These are phyloP conservation scores for Spea bombifrons DNA, from an alignment of 2,113 vertebrate genomes.

Conservation along the genomic window DNA sequence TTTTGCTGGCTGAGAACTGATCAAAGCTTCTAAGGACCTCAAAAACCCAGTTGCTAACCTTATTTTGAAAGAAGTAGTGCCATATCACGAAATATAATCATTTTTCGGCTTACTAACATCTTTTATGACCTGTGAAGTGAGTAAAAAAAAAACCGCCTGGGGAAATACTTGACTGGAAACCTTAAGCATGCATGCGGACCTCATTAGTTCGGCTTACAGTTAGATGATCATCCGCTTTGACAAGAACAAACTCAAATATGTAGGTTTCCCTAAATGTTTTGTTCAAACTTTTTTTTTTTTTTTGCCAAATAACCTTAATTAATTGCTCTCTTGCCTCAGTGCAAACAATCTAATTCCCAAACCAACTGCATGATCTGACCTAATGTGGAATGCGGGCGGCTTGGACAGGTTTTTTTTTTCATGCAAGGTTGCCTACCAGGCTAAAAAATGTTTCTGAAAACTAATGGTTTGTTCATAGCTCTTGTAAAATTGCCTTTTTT, in stretches of 20 bases:
- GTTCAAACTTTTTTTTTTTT: constrained; percentile 44
- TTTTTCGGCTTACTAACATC: constrained; percentile 40
- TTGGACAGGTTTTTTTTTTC: constrained; percentile 41
- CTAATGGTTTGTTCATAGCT: neutral
- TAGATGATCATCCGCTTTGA: constrained; percentile 58
- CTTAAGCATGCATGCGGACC: constrained; percentile 38
- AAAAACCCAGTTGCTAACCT: constrained; percentile 27
- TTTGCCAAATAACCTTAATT: constrained; percentile 56
- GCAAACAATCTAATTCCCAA: constrained; percentile 50
- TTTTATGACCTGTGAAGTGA: constrained; percentile 39
- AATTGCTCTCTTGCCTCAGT: constrained; percentile 56
- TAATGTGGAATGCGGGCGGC: constrained; percentile 44
- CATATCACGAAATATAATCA: constrained; percentile 42
- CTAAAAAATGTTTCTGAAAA: neutral
- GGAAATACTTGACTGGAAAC: constrained; percentile 39
- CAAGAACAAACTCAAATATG: constrained; percentile 54
- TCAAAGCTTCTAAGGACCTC: constrained; percentile 36
- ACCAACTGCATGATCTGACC: constrained; percentile 49
- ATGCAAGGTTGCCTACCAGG: neutral
- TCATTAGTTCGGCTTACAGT: constrained; percentile 48
- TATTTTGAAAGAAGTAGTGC: constrained; percentile 29
- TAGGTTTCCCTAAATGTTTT: constrained; percentile 54
- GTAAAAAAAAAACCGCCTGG: constrained; percentile 29
- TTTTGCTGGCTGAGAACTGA: constrained; percentile 42
- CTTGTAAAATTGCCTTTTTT: neutral